Evolutionary conservation across 2,888 invertebrate species (phyloP), one percentile per base, ranked within the genome.

Genomic region (Tortrix viridana): DNA sequence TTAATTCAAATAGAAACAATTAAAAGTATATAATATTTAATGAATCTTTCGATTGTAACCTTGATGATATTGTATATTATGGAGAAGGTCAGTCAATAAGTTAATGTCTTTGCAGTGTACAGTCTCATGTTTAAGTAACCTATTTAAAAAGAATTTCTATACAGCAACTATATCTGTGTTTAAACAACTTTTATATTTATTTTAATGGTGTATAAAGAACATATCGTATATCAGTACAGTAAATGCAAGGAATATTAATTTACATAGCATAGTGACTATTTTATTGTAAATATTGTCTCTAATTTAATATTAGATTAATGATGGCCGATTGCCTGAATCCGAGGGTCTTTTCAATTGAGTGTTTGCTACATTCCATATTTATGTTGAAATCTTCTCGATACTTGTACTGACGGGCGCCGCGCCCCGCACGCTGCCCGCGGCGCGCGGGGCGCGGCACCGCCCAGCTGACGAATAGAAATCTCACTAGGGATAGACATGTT

Each of bases 341-440:
- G 84, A 88, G 77, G 87, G 87, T 88, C 83, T 84, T 88, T 87
- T 87, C 86, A 85, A 88, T 88, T 88, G 91, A 90, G 90, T 90
- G 91, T 91, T 89, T 88, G 84, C 88, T 92, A 92, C 91, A 92
- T 92, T 91, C 91, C 91, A 92, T 92, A 90, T 91, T 91, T 91
- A 91, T 91, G 91, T 90, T 90, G 89, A 90, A 88, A 87, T 89
- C 88, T 86, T 89, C 80, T 88, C 84, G 81, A 82, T 86, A 80
- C 76, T 77, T 85, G 53, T 81, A 79, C 79, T 82, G 84, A 82
- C 80, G 77, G 26, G 77, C 71, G 79, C 81, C 78, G 66, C 26
- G 26, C 26, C 26, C 67, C 69, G 66, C 50, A 68, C 69, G 49
- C 53, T 37, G n/a, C 56, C 48, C 55, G 63, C 43, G 12, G 44